phyloP scores from a whole-genome alignment of 2,113 vertebrate species.

The Accipiter cooperii region DNA sequence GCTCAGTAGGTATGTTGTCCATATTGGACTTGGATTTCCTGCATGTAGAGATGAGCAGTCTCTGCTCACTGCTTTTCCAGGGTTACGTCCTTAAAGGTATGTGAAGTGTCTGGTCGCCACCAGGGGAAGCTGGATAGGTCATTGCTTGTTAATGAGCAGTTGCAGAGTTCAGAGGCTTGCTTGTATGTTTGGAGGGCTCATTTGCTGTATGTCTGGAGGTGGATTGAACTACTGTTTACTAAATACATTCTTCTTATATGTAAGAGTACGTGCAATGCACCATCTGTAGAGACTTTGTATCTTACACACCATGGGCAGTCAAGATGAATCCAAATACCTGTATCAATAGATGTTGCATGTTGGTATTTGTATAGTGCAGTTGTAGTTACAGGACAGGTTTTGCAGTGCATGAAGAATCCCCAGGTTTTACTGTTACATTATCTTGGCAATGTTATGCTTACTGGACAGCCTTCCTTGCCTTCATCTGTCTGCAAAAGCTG shows the following conservation, averaged over 20 bases:
- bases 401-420: neutral
- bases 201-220: neutral
- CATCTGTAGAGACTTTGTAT: neutral
- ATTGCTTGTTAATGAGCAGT: neutral
- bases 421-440: neutral
- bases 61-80: neutral
- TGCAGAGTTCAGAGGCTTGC: neutral
- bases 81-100: neutral
- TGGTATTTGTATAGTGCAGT: neutral
- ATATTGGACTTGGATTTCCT: no score
- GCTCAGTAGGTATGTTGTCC: neutral
- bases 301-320: neutral
- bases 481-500: neutral
- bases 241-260: neutral
- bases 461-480: neutral
- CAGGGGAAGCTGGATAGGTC: neutral
- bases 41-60: no score
- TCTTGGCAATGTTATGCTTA: neutral
- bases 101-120: neutral
- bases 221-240: neutral
- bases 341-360: neutral
- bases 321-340: neutral
- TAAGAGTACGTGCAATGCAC: neutral
- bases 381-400: neutral
- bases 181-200: rapidly evolving